Percentiles rank a stretch among this genome's conserved stretches.
Conservation (phyloP, 2,113 vertebrate genomes). For the Cisticola juncidis region DNA sequence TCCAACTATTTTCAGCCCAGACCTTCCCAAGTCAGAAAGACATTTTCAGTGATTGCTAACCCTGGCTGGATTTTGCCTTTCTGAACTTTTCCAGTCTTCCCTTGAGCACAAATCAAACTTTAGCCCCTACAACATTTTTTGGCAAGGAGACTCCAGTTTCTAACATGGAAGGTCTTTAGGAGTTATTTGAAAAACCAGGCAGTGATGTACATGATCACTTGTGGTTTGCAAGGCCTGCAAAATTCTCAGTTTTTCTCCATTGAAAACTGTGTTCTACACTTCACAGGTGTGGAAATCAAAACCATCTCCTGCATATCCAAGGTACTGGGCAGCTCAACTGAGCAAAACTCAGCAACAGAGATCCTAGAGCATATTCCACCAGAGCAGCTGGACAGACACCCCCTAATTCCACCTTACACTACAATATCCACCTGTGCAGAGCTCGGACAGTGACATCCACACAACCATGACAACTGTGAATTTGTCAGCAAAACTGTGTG, state of each 20-base stretch:
- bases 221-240: background rate
- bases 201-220: background rate
- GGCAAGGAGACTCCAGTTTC: background rate
- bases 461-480: background rate
- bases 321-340: background rate
- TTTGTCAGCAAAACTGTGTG: background rate
- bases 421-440: background rate
- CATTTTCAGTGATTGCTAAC: background rate
- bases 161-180: background rate
- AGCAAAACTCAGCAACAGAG: background rate
- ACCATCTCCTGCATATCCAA: background rate
- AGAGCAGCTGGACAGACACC: background rate
- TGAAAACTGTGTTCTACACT: background rate
- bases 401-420: background rate
- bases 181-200: background rate
- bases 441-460: background rate
- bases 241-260: background rate
- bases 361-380: rapidly evolving
- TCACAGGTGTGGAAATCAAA: background rate
- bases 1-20: background rate
- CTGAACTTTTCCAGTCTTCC: background rate
- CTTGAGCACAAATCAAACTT: background rate
- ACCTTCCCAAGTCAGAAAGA: background rate
- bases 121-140: background rate
- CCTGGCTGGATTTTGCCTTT: background rate